A percentile compares a stretch with the other conserved stretches of the same genome.
Evolutionary conservation across 2,888 invertebrate species (phyloP).

Genomic region (Steinernema carpocapsae): DNA sequence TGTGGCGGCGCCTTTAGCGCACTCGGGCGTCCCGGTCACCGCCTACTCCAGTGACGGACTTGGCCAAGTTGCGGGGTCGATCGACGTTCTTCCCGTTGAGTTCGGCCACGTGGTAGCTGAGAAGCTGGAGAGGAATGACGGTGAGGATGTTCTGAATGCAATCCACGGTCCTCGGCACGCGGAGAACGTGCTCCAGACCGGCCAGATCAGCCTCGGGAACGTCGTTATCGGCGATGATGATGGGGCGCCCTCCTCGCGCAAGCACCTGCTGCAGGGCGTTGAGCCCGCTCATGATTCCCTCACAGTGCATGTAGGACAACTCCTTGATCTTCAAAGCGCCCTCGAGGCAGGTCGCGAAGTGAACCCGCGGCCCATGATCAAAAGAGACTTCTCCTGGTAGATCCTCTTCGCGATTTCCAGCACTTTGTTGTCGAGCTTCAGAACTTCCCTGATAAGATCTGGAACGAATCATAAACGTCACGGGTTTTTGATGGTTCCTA

Average conservation of each 20-base stretch:
- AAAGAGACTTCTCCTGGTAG: constrained; percentile 87
- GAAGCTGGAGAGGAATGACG: constrained; percentile 96
- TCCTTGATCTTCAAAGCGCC: constrained; percentile 78
- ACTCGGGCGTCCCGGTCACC: too few relatives aligned
- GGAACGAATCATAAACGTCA: constrained; percentile 23
- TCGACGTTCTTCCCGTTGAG: constrained; percentile 92
- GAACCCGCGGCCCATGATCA: constrained; percentile 98
- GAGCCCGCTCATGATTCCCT: constrained; percentile 98
- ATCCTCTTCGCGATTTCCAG: constrained; percentile 85
- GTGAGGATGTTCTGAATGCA: constrained; percentile 91
- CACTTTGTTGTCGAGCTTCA: constrained; percentile 85
- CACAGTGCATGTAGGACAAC: constrained; percentile 99
- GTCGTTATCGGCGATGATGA: constrained; percentile 83
- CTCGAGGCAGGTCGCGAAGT: constrained; percentile 97
- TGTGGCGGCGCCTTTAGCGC: too few relatives aligned
- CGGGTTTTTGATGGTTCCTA: constrained; percentile 18
- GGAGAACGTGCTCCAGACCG: constrained; percentile 72
- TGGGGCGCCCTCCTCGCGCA: constrained; percentile 76
- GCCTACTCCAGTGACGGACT: constrained; percentile 98
- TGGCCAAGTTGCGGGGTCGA: constrained; percentile 96
- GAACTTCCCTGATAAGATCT: constrained; percentile 85
- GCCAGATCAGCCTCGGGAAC: constrained; percentile 58
- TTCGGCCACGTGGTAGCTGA: constrained; percentile 97
- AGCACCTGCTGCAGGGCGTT: constrained; percentile 92
- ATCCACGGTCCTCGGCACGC: constrained; percentile 93